Evolutionary conservation across 2,113 vertebrate species (phyloP), one percentile per base, ranked within the genome.

Genomic region (Rhinopomastus cyanomelas): DNA sequence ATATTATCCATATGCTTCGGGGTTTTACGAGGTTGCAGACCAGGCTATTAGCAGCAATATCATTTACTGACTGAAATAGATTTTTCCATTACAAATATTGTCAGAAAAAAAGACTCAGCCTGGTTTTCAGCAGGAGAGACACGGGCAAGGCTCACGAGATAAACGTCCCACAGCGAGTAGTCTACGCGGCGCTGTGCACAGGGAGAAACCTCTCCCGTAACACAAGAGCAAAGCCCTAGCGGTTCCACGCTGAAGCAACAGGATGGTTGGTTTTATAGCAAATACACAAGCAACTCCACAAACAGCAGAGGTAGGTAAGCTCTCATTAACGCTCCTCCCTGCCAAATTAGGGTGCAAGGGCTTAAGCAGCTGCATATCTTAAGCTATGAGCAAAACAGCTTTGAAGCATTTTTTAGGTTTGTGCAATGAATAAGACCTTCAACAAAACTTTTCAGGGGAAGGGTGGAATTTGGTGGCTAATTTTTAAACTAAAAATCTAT

Each of bases 1-100:
- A 80, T 91, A 93, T 62, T 83, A 87, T 82, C 89, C 91, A 89
- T 92, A 89, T 92, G 89, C 55, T 92, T 82, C 73, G 51, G 42
- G 22, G 71, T 62, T 87, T 91, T 69, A 61, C 32, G 66, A 83
- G 60, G 69, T 66, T 81, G 55, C 74, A 93, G 85, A 65, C 75
- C 81, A 76, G 73, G 75, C 67, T 80, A 92, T 85, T 81, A 91
- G 68, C 17, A 85, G 67, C 61, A 75, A 64, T 67, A 84, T n/a
- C 9, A 42, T 90, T 88, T 88, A 64, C 92, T 61, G 77, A 81
- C 37, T 71, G 82, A 89, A 93, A 89, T 29, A 81, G 79, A 77
- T 37, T 92, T 92, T 89, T 37, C 51, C 34, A 17, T 64, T 69
- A 42, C 59, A 92, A 93, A 89, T 76, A 69, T 72, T 87, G 55